Evolutionary conservation across 53 echinoderm and acorn worm genomes (phyloP).

Genomic region (Stichopus horrens): DNA sequence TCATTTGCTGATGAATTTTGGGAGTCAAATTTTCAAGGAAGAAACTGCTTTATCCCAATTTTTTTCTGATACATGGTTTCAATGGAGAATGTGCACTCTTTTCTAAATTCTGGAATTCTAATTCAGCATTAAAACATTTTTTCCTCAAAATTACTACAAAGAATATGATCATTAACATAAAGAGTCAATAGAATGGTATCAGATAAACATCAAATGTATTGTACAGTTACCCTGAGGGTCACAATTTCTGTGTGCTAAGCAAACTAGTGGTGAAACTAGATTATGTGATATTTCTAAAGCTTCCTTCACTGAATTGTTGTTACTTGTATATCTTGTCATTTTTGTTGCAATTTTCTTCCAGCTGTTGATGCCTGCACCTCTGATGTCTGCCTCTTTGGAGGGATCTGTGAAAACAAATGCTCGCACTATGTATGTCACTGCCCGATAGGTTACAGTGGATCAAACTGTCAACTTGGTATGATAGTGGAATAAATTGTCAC

Average conservation of each 20-base stretch:
- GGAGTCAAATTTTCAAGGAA: too few species aligned
- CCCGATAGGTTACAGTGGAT: constrained; percentile 53
- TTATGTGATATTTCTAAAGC: background rate
- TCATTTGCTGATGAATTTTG: too few species aligned
- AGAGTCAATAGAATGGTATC: background rate
- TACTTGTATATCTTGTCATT: background rate
- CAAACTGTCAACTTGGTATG: constrained; percentile 65
- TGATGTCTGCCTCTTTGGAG: constrained; percentile 57
- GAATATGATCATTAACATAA: background rate
- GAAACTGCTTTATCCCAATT: too few species aligned
- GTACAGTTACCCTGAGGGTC: too few species aligned
- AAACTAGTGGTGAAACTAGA: too few species aligned
- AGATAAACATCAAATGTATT: background rate
- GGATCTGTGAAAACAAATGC: constrained; percentile 57
- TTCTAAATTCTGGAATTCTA: too few species aligned
- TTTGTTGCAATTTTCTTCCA: background rate
- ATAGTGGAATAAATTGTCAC: background rate
- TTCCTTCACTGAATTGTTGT: background rate
- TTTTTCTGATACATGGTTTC: too few species aligned
- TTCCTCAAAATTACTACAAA: too few species aligned
- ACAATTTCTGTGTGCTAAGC: too few species aligned
- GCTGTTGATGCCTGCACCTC: constrained; percentile 34
- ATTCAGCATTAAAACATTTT: too few species aligned
- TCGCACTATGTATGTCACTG: constrained; percentile 64
- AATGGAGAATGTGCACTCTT: too few species aligned